Conservation (phyloP, 1,140 invertebrate species). For the Drosophila ogumai region DNA sequence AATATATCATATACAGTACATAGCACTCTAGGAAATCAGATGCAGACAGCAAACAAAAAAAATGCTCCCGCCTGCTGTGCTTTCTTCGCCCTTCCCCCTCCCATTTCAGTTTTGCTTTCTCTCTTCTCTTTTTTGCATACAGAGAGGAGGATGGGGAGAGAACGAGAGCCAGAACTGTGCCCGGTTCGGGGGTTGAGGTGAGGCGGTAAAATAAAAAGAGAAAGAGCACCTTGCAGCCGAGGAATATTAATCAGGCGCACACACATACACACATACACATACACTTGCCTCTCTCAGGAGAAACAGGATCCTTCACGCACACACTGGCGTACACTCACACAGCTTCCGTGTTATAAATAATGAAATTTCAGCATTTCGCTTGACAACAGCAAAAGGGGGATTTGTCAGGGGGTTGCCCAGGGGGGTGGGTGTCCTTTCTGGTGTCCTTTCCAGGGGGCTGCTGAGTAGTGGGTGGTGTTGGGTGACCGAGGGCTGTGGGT, state of each 20-base stretch:
- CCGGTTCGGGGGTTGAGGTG: constrained; percentile 10
- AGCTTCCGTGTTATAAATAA: constrained; percentile 79
- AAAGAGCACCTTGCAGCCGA: constrained; percentile 67
- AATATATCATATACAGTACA: not conserved
- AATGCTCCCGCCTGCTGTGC: constrained; percentile 13
- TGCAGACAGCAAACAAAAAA: constrained; percentile 21
- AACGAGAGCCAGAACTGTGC: constrained; percentile 1
- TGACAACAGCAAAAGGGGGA: constrained; percentile 57
- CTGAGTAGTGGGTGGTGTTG: constrained; percentile 14
- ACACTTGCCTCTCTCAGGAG: constrained; percentile 37
- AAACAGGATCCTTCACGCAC: constrained; percentile 14
- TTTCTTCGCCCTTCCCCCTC: constrained; percentile 1
- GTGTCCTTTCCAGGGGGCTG: constrained; percentile 12
- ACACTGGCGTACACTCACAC: constrained; percentile 26
- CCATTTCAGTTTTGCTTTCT: not conserved
- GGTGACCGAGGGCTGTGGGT: constrained; percentile 12
- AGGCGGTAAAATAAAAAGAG: constrained; percentile 32
- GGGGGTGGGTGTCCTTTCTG: constrained; percentile 19
- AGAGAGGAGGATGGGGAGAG: constrained; percentile 6
- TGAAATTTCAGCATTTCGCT: constrained; percentile 71
- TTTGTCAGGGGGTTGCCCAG: not conserved
- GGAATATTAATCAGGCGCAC: constrained; percentile 67
- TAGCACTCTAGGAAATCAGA: constrained; percentile 12
- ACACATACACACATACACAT: constrained; percentile 26
- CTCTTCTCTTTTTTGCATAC: constrained; percentile 1